These are phyloP conservation scores for Podarcis raffonei DNA, from an alignment of 2,113 vertebrate species.

Conservation along the genomic window DNA sequence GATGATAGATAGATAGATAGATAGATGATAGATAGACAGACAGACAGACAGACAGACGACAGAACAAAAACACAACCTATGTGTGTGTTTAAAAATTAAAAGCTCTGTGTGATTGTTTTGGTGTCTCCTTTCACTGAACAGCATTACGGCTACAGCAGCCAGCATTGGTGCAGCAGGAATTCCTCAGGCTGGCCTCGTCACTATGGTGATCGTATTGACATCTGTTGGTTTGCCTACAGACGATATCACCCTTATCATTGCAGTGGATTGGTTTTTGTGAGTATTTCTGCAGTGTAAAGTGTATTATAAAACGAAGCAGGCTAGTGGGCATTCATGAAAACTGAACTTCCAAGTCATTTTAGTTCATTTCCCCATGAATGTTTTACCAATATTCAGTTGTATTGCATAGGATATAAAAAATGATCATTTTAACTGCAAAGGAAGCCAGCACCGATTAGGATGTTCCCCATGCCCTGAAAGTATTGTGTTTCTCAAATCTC, in stretches of 20 bases:
- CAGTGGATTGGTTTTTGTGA: conserved; percentile 98
- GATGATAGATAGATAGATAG: too few species aligned
- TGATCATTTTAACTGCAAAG: background rate
- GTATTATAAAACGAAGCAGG: too few species aligned
- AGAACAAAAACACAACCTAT: background rate
- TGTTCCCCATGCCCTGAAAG: background rate
- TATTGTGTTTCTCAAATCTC: background rate
- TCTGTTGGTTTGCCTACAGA: conserved; percentile 97
- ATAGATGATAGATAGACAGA: too few species aligned
- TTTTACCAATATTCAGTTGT: background rate
- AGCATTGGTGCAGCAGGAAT: conserved; percentile 98
- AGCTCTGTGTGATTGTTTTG: conserved; percentile 8
- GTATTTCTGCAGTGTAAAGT: conserved; percentile 65
- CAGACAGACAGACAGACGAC: too few species aligned
- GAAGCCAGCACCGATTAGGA: background rate
- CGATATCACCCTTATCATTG: conserved; percentile 95
- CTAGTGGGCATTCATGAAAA: background rate
- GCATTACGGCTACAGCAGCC: conserved; percentile 96
- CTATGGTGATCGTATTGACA: conserved; percentile 97
- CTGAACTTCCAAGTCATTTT: background rate
- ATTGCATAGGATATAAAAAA: background rate
- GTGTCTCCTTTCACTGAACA: conserved; percentile 60
- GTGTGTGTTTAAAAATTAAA: background rate
- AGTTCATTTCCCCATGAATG: conserved; percentile 1
- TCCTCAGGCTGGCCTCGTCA: conserved; percentile 96